phyloP scores from a whole-genome alignment of 1,140 invertebrate species.

The Cydia strobilella region DNA sequence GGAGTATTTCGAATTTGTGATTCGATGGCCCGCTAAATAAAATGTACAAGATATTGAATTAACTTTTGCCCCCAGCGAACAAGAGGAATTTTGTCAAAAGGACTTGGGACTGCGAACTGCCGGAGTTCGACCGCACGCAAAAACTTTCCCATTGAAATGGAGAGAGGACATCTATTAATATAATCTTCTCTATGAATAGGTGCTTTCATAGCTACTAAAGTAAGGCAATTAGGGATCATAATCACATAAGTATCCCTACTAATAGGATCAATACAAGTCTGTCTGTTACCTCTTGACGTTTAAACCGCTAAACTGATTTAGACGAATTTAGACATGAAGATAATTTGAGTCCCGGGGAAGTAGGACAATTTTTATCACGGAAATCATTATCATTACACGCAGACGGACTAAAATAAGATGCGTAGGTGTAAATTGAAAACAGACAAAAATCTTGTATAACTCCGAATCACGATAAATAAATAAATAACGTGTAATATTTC shows the following conservation, averaged over 20 bases:
- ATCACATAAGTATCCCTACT: background rate
- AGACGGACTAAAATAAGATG: too few species aligned
- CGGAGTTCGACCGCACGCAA: background rate
- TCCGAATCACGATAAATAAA: too few species aligned
- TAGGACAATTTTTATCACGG: too few species aligned
- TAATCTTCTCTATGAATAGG: conserved; percentile 13
- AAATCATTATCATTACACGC: too few species aligned
- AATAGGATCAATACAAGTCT: too few species aligned
- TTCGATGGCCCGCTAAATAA: conserved; percentile 7
- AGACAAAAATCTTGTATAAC: too few species aligned
- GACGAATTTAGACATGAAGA: background rate
- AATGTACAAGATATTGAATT: conserved; percentile 21
- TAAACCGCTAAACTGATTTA: background rate
- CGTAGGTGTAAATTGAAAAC: too few species aligned
- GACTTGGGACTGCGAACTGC: conserved; percentile 1
- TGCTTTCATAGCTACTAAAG: background rate
- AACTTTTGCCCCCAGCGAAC: conserved; percentile 13
- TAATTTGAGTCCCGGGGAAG: too few species aligned
- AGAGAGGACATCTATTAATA: conserved; percentile 13
- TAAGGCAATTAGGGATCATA: background rate
- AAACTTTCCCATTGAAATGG: conserved; percentile 7
- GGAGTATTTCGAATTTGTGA: conserved; percentile 2
- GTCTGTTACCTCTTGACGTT: background rate
- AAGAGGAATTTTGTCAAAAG: conserved; percentile 23
- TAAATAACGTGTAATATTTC: too few species aligned